phyloP scores from a whole-genome alignment of 2,888 invertebrate genomes.

The Ophion ventricosus region DNA sequence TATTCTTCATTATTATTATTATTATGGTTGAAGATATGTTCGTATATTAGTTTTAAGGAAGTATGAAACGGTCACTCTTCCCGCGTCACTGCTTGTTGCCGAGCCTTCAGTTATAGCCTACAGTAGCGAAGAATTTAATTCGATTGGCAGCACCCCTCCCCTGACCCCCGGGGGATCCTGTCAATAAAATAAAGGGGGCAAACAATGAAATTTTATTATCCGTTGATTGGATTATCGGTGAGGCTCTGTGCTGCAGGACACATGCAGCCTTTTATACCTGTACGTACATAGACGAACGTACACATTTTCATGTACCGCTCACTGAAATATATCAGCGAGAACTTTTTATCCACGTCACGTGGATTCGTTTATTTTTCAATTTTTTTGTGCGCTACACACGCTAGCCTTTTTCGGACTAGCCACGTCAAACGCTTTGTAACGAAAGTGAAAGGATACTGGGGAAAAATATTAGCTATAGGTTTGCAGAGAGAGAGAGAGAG shows the following conservation, averaged over 20 bases:
- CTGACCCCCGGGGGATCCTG: background rate
- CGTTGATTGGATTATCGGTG: conserved; percentile 53
- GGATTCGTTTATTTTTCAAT: conserved; percentile 42
- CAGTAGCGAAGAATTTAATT: conserved; percentile 48
- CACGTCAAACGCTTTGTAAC: conserved; percentile 35
- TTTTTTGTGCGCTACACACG: conserved; percentile 5
- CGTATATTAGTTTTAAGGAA: background rate
- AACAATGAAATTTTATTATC: conserved; percentile 61
- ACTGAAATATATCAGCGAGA: conserved; percentile 32
- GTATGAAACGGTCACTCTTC: conserved; percentile 1
- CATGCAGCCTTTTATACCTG: background rate
- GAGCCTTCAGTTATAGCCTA: background rate
- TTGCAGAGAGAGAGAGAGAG: background rate
- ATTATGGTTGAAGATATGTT: conserved; percentile 2
- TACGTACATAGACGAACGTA: background rate
- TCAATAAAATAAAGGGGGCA: background rate
- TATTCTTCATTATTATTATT: conserved; percentile 29
- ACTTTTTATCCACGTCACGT: conserved; percentile 28
- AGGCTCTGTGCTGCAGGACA: background rate
- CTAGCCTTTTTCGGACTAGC: conserved; percentile 10
- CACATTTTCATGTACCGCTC: conserved; percentile 5
- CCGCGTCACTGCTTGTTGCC: conserved; percentile 9
- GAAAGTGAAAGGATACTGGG: conserved; percentile 59
- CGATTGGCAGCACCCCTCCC: conserved; percentile 37
- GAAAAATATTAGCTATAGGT: conserved; percentile 26